Evolutionary conservation across 1,140 invertebrate species (phyloP), one percentile per base, ranked within the genome.

Genomic region (Bombus turneri): DNA sequence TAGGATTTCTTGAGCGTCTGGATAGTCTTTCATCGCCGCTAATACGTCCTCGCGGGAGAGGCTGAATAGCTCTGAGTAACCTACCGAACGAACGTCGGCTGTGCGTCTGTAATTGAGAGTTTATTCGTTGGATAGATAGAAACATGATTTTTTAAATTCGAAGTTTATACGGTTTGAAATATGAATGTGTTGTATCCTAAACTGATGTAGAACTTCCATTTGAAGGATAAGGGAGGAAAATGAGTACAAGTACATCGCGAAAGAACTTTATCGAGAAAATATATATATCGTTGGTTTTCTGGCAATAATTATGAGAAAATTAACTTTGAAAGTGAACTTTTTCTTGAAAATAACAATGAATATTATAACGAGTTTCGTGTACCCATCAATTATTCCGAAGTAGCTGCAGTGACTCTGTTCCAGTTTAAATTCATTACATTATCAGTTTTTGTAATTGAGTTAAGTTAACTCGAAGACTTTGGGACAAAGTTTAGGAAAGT

Each of bases 11-110:
- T 99, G 98, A 1, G 99, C 99, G 94, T 99, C 98, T 0, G 98
- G 99, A 91, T 99, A 99, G 93, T 99, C 98, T 93, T 99, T 99
- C 97, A 99, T 98, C 4, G 98, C 98, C 1, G 97, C 97, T 18
- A 99, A 93, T 0, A 99, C 98, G 92, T 99, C 98, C 94, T 99
- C 98, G n/a, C 98, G 96, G 0, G 98, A 99, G 1, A 99, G 95
- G 62, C 98, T 99, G 94, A 99, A 99, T 4, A 99, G 95, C 93
- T 99, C 99, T 0, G 98, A 98, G 91, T 99, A 99, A 1, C 98
- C 98, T 4, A 99, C 98, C 1, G 98, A 99, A 81, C 98, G 96
- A 0, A 99, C 98, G 93, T 99, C 98, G 22, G 99, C 99, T 87
- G 98, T 99, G 80, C 99, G 97, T 93, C 98, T 99, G 93, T 43